A percentile compares a stretch with the other conserved stretches of the same genome.
Conservation (phyloP, 2,797 vertebrate species). For the Chelon labrosus region DNA sequence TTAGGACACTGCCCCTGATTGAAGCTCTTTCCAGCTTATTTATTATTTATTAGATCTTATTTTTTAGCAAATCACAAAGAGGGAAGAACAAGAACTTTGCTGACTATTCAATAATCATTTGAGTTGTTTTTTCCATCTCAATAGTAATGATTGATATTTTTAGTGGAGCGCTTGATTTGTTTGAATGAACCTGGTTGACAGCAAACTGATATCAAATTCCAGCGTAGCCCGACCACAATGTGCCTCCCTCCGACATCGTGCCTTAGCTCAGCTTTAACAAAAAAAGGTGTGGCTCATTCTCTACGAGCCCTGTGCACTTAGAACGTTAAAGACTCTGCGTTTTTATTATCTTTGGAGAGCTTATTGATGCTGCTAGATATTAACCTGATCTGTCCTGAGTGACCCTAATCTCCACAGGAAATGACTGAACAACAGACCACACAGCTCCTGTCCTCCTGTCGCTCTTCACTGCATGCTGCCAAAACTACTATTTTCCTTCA, state of each 20-base stretch:
- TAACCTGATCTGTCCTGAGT: not conserved
- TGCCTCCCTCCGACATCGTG: not conserved
- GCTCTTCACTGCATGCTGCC: not conserved
- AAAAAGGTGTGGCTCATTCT: not conserved
- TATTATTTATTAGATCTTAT: not conserved
- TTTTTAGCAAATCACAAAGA: not conserved
- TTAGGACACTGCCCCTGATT: not conserved
- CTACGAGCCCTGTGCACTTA: not conserved
- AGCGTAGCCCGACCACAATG: not conserved
- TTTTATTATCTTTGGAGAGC: not conserved
- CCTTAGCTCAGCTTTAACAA: not conserved
- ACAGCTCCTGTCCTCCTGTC: not conserved
- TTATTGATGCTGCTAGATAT: conserved; percentile 2
- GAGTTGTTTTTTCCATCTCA: not conserved
- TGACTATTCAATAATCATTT: too few relatives aligned
- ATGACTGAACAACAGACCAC: conserved; percentile 11
- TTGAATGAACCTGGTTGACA: not conserved
- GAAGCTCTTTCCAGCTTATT: not conserved
- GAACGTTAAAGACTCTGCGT: not conserved
- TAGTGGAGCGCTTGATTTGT: not conserved
- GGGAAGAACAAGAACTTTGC: too few relatives aligned
- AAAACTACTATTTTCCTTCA: not conserved
- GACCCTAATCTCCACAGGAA: not conserved
- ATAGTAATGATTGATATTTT: not conserved
- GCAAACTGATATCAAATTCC: not conserved